Conservation (phyloP, 2,113 vertebrate species). For the Maccullochella peelii region DNA sequence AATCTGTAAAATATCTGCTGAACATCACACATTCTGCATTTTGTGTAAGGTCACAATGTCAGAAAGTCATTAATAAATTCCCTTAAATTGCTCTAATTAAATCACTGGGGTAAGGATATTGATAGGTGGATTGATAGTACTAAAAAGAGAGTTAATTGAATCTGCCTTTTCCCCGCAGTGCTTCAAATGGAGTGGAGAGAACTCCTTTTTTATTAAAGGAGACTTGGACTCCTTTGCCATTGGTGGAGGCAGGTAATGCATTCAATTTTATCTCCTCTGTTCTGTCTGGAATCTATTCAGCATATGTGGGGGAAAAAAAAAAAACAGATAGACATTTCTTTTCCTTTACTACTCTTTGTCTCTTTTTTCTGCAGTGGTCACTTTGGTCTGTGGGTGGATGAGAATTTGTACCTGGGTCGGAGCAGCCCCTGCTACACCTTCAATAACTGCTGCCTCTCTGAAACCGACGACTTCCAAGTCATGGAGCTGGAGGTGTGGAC, state of each 20-base stretch:
- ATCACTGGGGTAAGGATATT: background rate
- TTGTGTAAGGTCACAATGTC: background rate
- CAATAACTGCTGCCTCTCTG: slow-evolving; percentile 85
- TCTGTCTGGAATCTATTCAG: background rate
- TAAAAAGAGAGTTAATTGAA: background rate
- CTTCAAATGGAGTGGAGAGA: slow-evolving; percentile 87
- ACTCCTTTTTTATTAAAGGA: slow-evolving; percentile 88
- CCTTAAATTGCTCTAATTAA: background rate
- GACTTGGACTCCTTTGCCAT: slow-evolving; percentile 86
- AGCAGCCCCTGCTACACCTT: slow-evolving; percentile 87
- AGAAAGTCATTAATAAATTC: background rate
- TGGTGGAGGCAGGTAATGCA: slow-evolving; percentile 85
- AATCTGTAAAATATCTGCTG: background rate
- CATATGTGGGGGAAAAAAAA: background rate
- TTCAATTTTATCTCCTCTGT: background rate
- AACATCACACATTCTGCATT: background rate
- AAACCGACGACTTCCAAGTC: slow-evolving; percentile 84
- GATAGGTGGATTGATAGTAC: background rate
- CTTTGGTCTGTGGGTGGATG: slow-evolving; percentile 88
- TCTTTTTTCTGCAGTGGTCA: slow-evolving; percentile 79
- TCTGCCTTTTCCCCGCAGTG: slow-evolving; percentile 69
- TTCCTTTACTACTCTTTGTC: background rate
- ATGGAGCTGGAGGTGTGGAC: slow-evolving; percentile 88
- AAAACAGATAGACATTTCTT: background rate
- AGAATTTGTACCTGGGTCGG: slow-evolving; percentile 83